Conservation (phyloP, 2,888 invertebrate species). For the Sphaeridia pumilis region DNA sequence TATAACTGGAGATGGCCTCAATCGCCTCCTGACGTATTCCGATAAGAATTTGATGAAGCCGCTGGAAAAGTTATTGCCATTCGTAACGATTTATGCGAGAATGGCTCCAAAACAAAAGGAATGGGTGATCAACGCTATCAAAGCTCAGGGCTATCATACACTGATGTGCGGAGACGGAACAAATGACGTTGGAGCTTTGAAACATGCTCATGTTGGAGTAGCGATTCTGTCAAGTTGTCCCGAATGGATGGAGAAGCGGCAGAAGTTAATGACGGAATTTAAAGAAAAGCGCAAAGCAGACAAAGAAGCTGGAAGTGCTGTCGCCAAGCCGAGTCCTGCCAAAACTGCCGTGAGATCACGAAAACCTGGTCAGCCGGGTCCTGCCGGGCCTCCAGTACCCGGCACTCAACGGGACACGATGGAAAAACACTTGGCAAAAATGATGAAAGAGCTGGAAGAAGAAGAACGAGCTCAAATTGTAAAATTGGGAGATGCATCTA, state of each 20-base stretch:
- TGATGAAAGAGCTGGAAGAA: conserved; percentile 76
- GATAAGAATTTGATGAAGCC: conserved; percentile 28
- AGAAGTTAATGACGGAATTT: conserved; percentile 29
- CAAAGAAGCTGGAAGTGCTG: not conserved
- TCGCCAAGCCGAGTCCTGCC: not conserved
- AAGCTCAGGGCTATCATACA: conserved; percentile 73
- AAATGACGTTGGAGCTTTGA: conserved; percentile 96
- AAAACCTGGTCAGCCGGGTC: conserved; percentile 1
- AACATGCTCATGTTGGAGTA: conserved; percentile 83
- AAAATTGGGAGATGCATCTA: conserved; percentile 94
- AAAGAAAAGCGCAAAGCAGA: conserved; percentile 16
- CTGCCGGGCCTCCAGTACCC: not conserved
- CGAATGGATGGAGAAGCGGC: conserved; percentile 35
- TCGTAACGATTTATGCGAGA: conserved; percentile 84
- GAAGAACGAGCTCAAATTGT: conserved; percentile 78
- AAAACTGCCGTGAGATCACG: conserved; percentile 3
- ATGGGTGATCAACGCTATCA: conserved; percentile 78
- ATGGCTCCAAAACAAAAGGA: conserved; percentile 99
- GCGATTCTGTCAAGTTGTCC: conserved; percentile 34
- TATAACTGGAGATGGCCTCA: conserved; percentile 58
- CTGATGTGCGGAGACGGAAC: conserved; percentile 99
- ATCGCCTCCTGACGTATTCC: conserved; percentile 42
- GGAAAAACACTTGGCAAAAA: conserved; percentile 49
- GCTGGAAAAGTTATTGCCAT: conserved; percentile 53
- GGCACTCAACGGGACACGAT: conserved; percentile 13